Conservation (phyloP, 2,797 vertebrate species). For the Urocyon cinereoargenteus region DNA sequence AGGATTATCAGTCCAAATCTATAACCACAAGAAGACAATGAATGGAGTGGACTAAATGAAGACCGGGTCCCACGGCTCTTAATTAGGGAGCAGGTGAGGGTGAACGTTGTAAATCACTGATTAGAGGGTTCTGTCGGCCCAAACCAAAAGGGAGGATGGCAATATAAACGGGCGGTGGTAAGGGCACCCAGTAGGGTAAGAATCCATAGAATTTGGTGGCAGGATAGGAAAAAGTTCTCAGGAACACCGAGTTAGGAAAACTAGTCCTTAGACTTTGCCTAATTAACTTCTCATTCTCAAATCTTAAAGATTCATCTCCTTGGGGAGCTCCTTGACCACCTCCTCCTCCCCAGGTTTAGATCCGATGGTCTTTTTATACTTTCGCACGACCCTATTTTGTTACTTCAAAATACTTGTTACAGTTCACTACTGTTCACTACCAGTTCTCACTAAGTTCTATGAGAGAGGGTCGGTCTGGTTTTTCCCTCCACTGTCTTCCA, state of each 20-base stretch:
- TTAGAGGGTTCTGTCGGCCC: neutral
- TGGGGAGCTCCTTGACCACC: neutral
- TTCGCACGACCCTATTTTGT: constrained; percentile 1
- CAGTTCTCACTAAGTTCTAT: neutral
- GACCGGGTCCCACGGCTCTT: neutral
- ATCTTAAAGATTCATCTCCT: neutral
- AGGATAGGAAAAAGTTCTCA: neutral
- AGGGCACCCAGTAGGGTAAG: neutral
- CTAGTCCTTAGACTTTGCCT: neutral
- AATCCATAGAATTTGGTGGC: neutral
- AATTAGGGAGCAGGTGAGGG: neutral
- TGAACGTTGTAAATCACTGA: neutral
- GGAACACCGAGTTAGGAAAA: neutral
- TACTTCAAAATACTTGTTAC: neutral
- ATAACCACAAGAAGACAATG: neutral
- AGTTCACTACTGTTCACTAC: neutral
- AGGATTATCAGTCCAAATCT: neutral
- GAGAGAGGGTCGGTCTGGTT: neutral
- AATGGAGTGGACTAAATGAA: neutral
- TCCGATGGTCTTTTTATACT: neutral
- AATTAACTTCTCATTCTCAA: neutral
- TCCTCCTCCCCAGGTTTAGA: neutral
- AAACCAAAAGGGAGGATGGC: neutral
- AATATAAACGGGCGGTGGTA: neutral
- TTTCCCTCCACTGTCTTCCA: neutral